Base-by-base conservation (phyloP, 2,113 vertebrate genomes). In the Colossoma macropomum region DNA sequence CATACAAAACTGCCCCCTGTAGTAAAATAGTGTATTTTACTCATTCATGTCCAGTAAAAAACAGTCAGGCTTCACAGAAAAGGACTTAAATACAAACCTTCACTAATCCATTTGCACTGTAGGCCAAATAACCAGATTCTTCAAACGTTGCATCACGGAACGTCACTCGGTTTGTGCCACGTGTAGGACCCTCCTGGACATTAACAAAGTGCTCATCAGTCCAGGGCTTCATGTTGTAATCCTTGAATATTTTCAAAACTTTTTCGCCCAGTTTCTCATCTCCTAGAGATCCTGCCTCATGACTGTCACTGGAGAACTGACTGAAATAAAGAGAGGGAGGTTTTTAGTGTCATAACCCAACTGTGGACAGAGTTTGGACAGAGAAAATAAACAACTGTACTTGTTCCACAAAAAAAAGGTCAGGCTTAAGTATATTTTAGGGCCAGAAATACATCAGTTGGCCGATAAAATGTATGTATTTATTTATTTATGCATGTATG, bases 1-100 rank as follows among this genome's bases (percentile, higher is more conserved):
- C 95, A 80, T 95, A 95, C 34, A 97, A 59, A 41, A 95, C 89
- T n/a, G 91, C 89, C 50, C 95, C 97, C 98, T 99, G 84, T 11
- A 88, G 84, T 11, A 88, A 60, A 1, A 90, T 79, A 90, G 75
- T 85, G 45, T 15, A 28, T 82, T 13, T 70, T 6, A 60, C n/a
- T 59, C 17, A 59, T 32, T 79, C 62, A 74, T 69, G 34, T 41
- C 66, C 75, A 52, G 11, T 1, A 79, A 59, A 0, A 72, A 28
- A 60, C 13, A 30, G 19, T 21, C 23, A 80, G n/a, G 28, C 28
- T 38, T 21, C 34, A 45, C 2, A 30, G 4, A 10, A 75, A 66
- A 52, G 21, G 1, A 21, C 21, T 25, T 30, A n/a, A 81, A 52
- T 48, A 82, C 80, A 56, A 91, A 99, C 98, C 89, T 3, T 63